phyloP scores from a whole-genome alignment of 1,140 invertebrate species.

The Drosophila persimilis region DNA sequence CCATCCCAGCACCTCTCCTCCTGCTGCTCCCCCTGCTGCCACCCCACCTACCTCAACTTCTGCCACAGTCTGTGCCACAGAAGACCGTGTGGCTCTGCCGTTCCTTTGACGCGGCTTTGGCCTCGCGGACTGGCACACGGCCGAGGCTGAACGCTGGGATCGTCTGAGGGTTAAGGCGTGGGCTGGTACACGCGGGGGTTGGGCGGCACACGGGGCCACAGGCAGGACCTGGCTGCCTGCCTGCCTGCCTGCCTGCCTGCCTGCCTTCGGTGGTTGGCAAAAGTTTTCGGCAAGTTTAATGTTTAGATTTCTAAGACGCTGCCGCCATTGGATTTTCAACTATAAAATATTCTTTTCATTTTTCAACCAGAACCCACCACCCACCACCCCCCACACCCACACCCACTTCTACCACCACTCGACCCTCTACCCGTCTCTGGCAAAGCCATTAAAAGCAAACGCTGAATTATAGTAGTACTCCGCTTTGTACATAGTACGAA shows the following conservation, averaged over 20 bases:
- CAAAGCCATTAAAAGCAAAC: conserved; percentile 61
- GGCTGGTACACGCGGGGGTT: background rate
- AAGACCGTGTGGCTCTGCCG: background rate
- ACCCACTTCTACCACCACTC: no score
- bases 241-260: background rate
- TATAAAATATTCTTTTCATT: conserved; percentile 72
- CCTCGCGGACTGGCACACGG: conserved; percentile 26
- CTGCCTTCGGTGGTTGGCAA: conserved; percentile 39
- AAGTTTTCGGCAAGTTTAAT: conserved; percentile 73
- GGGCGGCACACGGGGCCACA: no score
- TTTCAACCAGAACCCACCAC: conserved; percentile 13
- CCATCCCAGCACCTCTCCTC: background rate
- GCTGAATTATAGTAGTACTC: conserved; percentile 55
- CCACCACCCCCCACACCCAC: conserved; percentile 2
- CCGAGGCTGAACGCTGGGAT: background rate
- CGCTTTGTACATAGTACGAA: conserved; percentile 21
- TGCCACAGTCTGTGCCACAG: conserved; percentile 2
- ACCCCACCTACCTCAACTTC: conserved; percentile 48
- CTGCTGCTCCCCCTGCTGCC: background rate
- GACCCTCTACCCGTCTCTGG: no score
- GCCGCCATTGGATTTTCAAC: conserved; percentile 64
- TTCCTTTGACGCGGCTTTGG: conserved; percentile 55
- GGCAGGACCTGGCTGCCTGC: no score
- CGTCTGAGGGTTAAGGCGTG: conserved; percentile 1
- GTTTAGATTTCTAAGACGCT: conserved; percentile 79